Conservation (phyloP, 1,140 invertebrate genomes). For the Drusus annulatus region DNA sequence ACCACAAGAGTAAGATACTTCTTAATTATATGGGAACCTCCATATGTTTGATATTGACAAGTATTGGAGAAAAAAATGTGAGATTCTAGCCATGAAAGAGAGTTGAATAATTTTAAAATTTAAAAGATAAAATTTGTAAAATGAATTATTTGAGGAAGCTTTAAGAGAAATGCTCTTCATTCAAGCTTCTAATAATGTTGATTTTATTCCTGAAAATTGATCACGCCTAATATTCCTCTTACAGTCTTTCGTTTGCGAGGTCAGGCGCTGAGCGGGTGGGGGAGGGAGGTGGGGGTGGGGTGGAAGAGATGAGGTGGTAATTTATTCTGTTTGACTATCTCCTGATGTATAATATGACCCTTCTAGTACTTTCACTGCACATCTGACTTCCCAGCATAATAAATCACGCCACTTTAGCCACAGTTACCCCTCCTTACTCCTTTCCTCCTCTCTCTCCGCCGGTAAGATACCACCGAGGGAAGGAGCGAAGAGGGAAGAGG, state of each 20-base stretch:
- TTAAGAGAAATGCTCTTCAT: too few species aligned
- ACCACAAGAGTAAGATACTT: too few species aligned
- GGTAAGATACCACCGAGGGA: too few species aligned
- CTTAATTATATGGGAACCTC: too few species aligned
- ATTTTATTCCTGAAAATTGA: conserved; percentile 5
- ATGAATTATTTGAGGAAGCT: too few species aligned
- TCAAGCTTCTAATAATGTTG: background rate
- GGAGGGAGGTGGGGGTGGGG: background rate
- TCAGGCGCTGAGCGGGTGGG: background rate
- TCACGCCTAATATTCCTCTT: conserved; percentile 3
- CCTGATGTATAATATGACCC: conserved; percentile 9
- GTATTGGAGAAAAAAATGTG: too few species aligned
- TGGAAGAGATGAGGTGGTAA: background rate
- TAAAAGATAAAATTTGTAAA: too few species aligned
- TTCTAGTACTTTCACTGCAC: conserved; percentile 1
- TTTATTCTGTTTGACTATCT: conserved; percentile 22
- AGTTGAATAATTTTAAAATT: too few species aligned
- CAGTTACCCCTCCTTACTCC: conserved; percentile 2
- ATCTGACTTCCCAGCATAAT: conserved; percentile 23
- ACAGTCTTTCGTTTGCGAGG: background rate
- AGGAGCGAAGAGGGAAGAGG: too few species aligned
- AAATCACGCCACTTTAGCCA: conserved; percentile 20
- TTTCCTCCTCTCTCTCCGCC: too few species aligned
- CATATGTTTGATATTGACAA: too few species aligned
- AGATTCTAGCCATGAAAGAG: too few species aligned